phyloP scores from a whole-genome alignment of 1,140 invertebrate genomes.

The Bombus huntii region DNA sequence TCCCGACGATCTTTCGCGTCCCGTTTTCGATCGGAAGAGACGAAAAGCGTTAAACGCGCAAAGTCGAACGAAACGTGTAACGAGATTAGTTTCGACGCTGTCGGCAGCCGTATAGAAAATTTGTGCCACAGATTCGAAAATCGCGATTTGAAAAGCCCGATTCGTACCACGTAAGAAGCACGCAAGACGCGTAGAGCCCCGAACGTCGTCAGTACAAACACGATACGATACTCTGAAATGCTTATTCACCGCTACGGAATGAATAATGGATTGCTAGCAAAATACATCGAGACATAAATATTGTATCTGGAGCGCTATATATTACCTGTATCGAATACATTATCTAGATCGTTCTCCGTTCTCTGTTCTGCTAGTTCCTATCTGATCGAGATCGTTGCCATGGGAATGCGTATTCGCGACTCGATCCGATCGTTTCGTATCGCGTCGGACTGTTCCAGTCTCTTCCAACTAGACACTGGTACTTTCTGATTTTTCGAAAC shows the following conservation, averaged over 20 bases:
- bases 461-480: neutral
- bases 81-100: neutral
- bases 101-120: neutral
- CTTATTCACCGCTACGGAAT: conserved; percentile 81
- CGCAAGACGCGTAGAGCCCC: neutral
- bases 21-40: neutral
- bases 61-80: neutral
- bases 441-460: neutral
- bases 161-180: neutral
- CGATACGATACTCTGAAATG: conserved; percentile 64
- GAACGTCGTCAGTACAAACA: no score
- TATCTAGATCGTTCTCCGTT: conserved; percentile 74
- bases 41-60: neutral
- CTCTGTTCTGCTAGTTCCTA: conserved; percentile 70
- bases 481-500: neutral
- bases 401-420: conserved; percentile 72
- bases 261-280: conserved; percentile 81
- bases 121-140: neutral
- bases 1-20: neutral
- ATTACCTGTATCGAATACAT: conserved; percentile 81
- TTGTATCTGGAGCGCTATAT: conserved; percentile 82
- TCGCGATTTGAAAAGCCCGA: neutral
- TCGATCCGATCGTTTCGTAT: conserved; percentile 29
- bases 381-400: conserved; percentile 80
- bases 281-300: conserved; percentile 81